Evolutionary conservation across 1,140 invertebrate species (phyloP), one percentile per base, ranked within the genome.

Genomic region (Scaptomyza montana): DNA sequence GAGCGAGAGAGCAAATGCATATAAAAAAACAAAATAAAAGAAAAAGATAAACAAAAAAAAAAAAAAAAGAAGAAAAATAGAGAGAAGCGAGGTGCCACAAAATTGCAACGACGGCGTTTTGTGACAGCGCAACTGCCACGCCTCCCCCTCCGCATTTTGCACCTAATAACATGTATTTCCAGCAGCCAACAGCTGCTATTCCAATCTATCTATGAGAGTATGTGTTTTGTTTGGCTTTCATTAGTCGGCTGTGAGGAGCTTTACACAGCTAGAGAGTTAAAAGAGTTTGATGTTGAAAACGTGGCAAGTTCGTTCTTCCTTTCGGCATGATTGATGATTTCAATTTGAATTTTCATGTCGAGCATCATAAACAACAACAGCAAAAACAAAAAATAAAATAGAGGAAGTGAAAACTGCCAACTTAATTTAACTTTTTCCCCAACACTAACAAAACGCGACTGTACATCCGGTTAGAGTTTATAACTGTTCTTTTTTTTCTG

Each of bases 281-380:
- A 12, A 3, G 39, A 43, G 39, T n/a, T 57, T 71, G 76, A 67
- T 71, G 65, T 65, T 49, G 54, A 9, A 36, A 36, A 8, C 66
- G 59, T 74, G 63, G 39, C 74, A 71, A 66, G 61, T 71, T 74
- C 51, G 30, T 0, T 33, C 30, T 59, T 60, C 57, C 56, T 69
- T 55, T 41, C 47, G 66, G 53, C 63, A 90, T 89, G 86, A 89
- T 89, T 89, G 86, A 89, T 89, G 86, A 86, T 89, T 89, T 89
- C 86, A 89, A 90, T 89, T 89, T 90, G 78, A 89, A 89, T 82
- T 85, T 89, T 56, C 78, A 90, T 86, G 87, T 89, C 65, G 80
- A 78, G 79, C 72, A 82, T 78, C 70, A 81, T 81, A 81, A 81
- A 77, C 61, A 74, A 56, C 21, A n/a, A 13, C 30, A 39, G 9